phyloP scores from a whole-genome alignment of 92 coral and sea anemone genomes.

The Nematostella vectensis region DNA sequence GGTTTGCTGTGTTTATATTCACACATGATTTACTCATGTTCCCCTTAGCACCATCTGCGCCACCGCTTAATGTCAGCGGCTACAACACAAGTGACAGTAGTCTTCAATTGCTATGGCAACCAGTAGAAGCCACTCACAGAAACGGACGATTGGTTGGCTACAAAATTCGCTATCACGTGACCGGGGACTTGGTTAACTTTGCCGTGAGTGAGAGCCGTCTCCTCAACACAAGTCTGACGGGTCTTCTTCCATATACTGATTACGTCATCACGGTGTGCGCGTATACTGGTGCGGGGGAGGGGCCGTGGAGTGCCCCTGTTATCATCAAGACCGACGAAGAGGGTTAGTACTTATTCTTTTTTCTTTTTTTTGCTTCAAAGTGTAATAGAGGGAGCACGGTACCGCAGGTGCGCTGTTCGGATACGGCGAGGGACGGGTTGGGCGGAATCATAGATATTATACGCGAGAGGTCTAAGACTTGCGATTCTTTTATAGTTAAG shows the following conservation, averaged over 20 bases:
- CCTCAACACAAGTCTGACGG: slow-evolving; percentile 9
- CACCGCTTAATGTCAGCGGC: slow-evolving; percentile 34
- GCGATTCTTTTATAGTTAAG: too few relatives aligned
- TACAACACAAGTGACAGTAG: slow-evolving; percentile 36
- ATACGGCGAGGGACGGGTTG: too few relatives aligned
- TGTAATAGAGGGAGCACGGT: background rate
- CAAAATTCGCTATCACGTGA: slow-evolving; percentile 3
- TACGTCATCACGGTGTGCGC: slow-evolving; percentile 56
- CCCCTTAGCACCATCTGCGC: slow-evolving; percentile 31
- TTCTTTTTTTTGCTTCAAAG: background rate
- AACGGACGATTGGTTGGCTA: slow-evolving; percentile 33
- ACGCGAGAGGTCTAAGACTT: too few relatives aligned
- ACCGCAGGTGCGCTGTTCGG: too few relatives aligned
- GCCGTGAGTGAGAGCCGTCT: background rate
- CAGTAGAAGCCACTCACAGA: slow-evolving; percentile 18
- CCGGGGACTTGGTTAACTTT: background rate
- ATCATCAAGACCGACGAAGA: slow-evolving; percentile 48
- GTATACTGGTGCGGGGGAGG: slow-evolving; percentile 46
- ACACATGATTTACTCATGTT: background rate
- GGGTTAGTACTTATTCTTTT: slow-evolving; percentile 23
- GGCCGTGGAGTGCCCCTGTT: slow-evolving; percentile 20
- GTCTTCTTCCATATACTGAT: slow-evolving; percentile 35
- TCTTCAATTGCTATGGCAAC: slow-evolving; percentile 23
- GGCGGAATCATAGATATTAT: too few relatives aligned
- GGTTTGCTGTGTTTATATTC: too few relatives aligned